phyloP scores from a whole-genome alignment of 37 sponge, comb jelly and placozoan genomes.

The Trichoplax adhaerens region DNA sequence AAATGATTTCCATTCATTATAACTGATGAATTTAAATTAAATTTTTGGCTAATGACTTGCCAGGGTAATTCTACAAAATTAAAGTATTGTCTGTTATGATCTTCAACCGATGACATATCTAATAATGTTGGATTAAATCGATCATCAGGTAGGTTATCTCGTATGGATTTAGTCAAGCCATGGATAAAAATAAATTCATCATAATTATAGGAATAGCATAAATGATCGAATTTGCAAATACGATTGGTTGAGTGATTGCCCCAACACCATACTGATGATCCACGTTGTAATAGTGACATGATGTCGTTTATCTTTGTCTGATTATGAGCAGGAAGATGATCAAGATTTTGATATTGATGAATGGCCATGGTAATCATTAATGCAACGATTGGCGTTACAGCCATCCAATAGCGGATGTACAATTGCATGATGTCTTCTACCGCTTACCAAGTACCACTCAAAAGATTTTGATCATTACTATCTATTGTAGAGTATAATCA shows the following conservation, averaged over 20 bases:
- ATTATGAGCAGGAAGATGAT: no score
- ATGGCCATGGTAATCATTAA: no score
- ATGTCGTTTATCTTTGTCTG: no score
- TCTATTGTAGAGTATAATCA: no score
- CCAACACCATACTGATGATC: not conserved
- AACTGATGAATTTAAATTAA: no score
- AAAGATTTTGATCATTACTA: no score
- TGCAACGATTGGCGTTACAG: no score
- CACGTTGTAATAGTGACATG: not conserved
- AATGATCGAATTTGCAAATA: constrained; percentile 2
- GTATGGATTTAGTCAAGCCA: not conserved
- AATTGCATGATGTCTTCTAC: no score
- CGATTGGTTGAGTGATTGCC: not conserved
- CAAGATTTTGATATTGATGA: no score
- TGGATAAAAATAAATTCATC: constrained; percentile 10
- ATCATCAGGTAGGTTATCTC: not conserved
- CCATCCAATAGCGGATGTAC: no score
- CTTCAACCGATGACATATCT: constrained; percentile 5
- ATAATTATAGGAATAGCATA: constrained; percentile 2
- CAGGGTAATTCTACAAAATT: constrained; percentile 5
- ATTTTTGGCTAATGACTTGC: not conserved
- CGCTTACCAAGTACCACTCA: no score
- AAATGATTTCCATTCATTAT: not conserved
- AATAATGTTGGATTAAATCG: constrained; percentile 6
- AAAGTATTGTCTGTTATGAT: constrained; percentile 9